Base-by-base conservation (phyloP, 2,888 invertebrate genomes). In the Spodoptera picta region DNA sequence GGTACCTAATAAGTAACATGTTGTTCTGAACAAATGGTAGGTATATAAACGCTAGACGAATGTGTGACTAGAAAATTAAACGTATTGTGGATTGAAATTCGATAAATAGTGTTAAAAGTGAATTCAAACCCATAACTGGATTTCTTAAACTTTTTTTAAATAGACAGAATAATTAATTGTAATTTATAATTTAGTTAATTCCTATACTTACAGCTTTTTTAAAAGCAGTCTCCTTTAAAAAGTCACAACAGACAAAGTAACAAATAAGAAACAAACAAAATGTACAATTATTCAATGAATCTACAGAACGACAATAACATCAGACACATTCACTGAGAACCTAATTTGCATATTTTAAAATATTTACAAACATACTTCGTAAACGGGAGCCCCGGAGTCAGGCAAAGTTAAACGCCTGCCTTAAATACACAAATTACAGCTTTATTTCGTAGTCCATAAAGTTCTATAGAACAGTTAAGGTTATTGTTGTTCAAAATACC, bases 341-440 rank as follows among this genome's bases (percentile, higher is more conserved):
- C 66, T 80, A 76, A 86, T 86, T 84, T 86, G 82, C 84, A 87
- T 86, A 83, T 84, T 84, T 84, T 86, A 81, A 85, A 86, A 85
- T 86, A 87, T 86, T 87, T 84, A 85, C 77, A 79, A 80, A 82
- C 83, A 79, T 81, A 69, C 71, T 76, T 71, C 79, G 82, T 80
- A 81, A 83, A 77, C 77, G 77, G 63, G 75, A 74, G 75, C 76
- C 66, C 68, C 75, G 64, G 66, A 65, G 55, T 50, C 45, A 52
- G 14, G 68, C 82, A 61, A 81, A 60, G 24, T 60, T 77, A 68
- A 51, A 57, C n/a, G 31, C 43, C 52, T 60, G n/a, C 41, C 49
- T 23, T 36, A 53, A 70, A 68, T 9, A 36, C 57, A 42, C 52
- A 31, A 81, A 69, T 63, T 48, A 51, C 57, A 48, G 36, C 75